Evolutionary conservation across 2,888 invertebrate species (phyloP), one percentile per base, ranked within the genome.

Genomic region (Parasteatoda lunata): DNA sequence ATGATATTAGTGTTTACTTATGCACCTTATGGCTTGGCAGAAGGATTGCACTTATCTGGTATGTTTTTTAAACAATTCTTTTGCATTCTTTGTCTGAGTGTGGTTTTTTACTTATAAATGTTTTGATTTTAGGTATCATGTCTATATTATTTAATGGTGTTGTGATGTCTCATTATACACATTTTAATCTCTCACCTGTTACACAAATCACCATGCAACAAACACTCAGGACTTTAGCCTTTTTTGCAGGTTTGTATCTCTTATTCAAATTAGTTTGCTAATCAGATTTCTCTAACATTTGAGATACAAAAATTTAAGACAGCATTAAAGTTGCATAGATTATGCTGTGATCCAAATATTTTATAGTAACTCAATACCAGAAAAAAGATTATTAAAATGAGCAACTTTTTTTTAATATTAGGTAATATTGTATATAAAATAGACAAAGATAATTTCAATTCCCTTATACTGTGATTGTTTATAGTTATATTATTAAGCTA

Each of bases 161-260:
- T 91, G 98, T 98, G 1, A 99, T 99, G 99, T 98, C 98, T 0
- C 99, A 99, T 92, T 99, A 99, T 92, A 99, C 99, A 13, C 99
- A 99, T 93, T 97, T 97, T 91, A 99, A 99, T 92, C 93, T 99
- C 69, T 98, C 98, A 0, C 98, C 99, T 0, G 96, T 99, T 45
- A 98, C 99, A 0, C 99, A 99, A 93, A 98, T 99, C 77, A 99
- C 99, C 4, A 98, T 99, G 96, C 98, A 99, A 92, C 98, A 99
- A 92, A 99, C 98, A 0, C 97, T 99, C 95, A 94, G 98, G 91
- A 99, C 99, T 0, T 93, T 99, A 86, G 97, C 99, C 3, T 99
- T 99, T 91, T 98, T 99, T 89, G 98, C 94, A 87, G 93, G 93
- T 93, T 90, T 89, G 90, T 90, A 81, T 45, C 86, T 84, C 3